Conservation (phyloP, 2,888 invertebrate genomes). For the Trachelus stipa region DNA sequence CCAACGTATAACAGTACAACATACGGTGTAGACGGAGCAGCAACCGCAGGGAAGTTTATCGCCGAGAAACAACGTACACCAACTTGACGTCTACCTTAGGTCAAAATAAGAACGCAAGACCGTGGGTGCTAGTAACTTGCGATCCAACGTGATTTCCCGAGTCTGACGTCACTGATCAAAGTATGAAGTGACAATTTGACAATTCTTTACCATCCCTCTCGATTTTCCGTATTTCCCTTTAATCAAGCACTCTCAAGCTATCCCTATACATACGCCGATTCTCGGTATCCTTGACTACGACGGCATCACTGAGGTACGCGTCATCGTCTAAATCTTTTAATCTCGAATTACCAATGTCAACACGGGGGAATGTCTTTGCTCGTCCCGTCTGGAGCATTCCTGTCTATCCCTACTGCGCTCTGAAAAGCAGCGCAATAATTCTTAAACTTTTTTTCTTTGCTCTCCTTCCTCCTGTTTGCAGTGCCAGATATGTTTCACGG, state of each 20-base stretch:
- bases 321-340: neutral
- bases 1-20: constrained; percentile 60
- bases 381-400: neutral
- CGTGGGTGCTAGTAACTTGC: neutral
- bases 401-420: neutral
- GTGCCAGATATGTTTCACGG: neutral
- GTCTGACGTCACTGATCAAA: neutral
- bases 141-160: neutral
- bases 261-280: neutral
- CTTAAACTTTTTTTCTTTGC: neutral
- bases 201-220: neutral
- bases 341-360: neutral
- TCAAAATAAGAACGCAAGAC: neutral
- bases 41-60: neutral
- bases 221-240: neutral
- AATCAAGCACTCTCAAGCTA: neutral
- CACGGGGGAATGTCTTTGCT: neutral
- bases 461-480: neutral
- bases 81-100: neutral
- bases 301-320: neutral
- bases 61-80: neutral
- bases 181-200: neutral
- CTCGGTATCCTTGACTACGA: neutral
- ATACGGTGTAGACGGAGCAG: constrained; percentile 34
- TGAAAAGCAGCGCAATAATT: neutral